A percentile compares a stretch with the other conserved stretches of the same genome.
Conservation (phyloP, 2,888 invertebrate genomes). For the Chouioia cunea region DNA sequence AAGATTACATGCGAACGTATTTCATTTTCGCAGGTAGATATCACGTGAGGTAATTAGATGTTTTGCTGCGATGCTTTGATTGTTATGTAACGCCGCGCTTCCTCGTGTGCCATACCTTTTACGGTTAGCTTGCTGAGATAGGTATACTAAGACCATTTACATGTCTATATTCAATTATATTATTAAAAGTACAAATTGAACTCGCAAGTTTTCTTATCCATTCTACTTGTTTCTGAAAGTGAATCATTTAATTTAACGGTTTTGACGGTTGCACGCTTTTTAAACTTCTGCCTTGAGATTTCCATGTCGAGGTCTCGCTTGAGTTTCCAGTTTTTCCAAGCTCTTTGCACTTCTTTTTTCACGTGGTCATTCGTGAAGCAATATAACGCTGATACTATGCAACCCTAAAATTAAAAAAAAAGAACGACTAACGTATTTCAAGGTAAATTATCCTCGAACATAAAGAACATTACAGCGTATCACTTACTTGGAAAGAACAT, state of each 20-base stretch:
- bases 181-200: too few species aligned
- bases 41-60: slow-evolving; percentile 12
- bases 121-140: too few species aligned
- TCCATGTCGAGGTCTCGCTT: slow-evolving; percentile 20
- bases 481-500: slow-evolving; percentile 31
- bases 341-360: slow-evolving; percentile 16
- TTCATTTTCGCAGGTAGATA: neutral
- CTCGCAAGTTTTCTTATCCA: neutral
- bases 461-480: neutral
- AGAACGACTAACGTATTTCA: neutral
- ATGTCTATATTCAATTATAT: too few species aligned
- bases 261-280: too few species aligned
- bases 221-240: neutral
- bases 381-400: slow-evolving; percentile 13
- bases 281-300: neutral
- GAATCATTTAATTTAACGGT: too few species aligned
- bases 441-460: neutral
- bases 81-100: neutral
- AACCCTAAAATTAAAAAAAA: slow-evolving; percentile 17
- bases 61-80: neutral
- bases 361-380: slow-evolving; percentile 31
- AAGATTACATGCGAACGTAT: neutral
- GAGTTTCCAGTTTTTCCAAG: slow-evolving; percentile 29
- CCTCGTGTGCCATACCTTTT: too few species aligned
- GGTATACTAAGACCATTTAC: too few species aligned